Conservation (phyloP, 1,140 invertebrate genomes). For the Anastrepha obliqua region DNA sequence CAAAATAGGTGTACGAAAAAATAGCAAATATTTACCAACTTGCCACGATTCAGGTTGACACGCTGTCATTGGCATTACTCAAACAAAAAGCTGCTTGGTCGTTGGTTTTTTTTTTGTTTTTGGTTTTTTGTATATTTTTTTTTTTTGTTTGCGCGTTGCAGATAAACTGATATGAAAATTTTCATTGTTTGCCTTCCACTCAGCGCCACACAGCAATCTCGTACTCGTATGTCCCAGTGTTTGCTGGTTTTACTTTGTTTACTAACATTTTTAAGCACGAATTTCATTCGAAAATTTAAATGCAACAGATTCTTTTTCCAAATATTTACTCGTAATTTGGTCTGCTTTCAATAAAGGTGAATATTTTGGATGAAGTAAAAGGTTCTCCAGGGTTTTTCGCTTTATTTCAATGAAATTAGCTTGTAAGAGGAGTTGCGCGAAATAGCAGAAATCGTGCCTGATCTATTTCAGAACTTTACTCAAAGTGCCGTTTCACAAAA, state of each 20-base stretch:
- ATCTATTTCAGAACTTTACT: no score
- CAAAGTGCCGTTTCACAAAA: no score
- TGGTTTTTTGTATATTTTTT: no score
- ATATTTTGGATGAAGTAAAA: no score
- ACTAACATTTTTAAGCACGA: not conserved
- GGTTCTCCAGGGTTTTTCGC: no score
- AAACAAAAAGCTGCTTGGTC: not conserved
- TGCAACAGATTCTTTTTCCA: not conserved
- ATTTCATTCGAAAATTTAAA: not conserved
- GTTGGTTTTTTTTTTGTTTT: not conserved
- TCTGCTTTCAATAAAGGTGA: no score
- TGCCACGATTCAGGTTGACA: conserved; percentile 24
- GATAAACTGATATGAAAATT: not conserved
- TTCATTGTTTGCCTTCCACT: not conserved
- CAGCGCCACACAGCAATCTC: not conserved
- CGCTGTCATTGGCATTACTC: not conserved
- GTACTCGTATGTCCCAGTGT: not conserved
- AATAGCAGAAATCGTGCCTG: no score
- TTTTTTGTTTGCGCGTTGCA: not conserved
- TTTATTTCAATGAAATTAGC: no score
- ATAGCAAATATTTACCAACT: not conserved
- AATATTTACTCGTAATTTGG: not conserved
- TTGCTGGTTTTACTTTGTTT: not conserved
- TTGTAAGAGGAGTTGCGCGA: no score
- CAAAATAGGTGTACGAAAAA: conserved; percentile 10